phyloP scores from a whole-genome alignment of 2,888 invertebrate genomes.

The Furcula furcula region DNA sequence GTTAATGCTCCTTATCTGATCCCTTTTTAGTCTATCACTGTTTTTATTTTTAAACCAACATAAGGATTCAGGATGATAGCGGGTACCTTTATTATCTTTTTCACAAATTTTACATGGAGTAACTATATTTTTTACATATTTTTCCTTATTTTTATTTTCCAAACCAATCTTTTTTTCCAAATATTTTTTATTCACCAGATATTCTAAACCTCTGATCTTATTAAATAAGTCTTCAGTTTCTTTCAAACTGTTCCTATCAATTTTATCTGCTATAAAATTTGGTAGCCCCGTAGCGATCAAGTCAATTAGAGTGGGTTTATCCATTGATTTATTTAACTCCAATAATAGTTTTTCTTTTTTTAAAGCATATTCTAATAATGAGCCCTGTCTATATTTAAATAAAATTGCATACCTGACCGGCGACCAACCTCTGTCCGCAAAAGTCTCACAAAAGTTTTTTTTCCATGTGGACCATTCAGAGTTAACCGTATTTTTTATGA shows the following conservation, averaged over 20 bases:
- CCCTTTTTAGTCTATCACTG: too few relatives aligned
- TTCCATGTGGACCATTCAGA: conserved; percentile 18
- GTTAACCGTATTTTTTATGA: conserved; percentile 11
- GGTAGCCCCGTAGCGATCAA: conserved; percentile 1
- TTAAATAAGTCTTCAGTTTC: conserved; percentile 3
- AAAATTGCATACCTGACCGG: conserved; percentile 20
- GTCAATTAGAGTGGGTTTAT: background rate
- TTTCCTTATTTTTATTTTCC: too few relatives aligned
- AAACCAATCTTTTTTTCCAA: too few relatives aligned
- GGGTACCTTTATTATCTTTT: too few relatives aligned
- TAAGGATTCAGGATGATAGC: too few relatives aligned
- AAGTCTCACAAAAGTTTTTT: conserved; percentile 22
- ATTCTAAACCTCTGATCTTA: conserved; percentile 3
- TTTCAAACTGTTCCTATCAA: conserved; percentile 2
- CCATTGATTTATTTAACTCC: conserved; percentile 4
- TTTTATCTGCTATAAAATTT: background rate
- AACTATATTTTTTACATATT: too few relatives aligned
- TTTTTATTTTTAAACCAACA: too few relatives aligned
- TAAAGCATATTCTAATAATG: conserved; percentile 26
- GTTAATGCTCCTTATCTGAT: background rate
- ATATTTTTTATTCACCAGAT: too few relatives aligned
- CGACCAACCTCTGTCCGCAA: conserved; percentile 22
- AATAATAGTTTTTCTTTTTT: conserved; percentile 19
- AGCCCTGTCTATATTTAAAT: conserved; percentile 23
- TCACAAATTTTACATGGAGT: too few relatives aligned